These are phyloP conservation scores for Leptinotarsa haldemani DNA, from an alignment of 2,888 invertebrate species.

Conservation along the genomic window DNA sequence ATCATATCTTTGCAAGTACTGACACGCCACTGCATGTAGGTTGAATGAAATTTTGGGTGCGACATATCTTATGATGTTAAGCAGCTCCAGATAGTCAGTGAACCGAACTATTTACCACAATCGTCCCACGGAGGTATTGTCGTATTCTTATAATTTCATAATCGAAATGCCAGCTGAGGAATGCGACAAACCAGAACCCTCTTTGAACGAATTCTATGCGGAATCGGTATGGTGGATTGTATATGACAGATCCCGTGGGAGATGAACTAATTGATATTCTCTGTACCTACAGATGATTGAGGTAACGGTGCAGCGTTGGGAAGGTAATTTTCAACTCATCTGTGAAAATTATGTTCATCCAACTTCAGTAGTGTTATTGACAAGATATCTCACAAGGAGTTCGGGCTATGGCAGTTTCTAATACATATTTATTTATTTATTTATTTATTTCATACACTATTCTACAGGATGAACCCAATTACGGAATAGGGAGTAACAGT, in stretches of 20 bases:
- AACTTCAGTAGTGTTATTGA: background rate
- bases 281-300: background rate
- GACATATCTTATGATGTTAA: slow-evolving; percentile 34
- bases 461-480: too few species aligned
- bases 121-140: slow-evolving; percentile 4
- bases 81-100: slow-evolving; percentile 35
- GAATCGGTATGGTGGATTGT: background rate
- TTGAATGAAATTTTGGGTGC: slow-evolving; percentile 31
- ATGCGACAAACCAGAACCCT: background rate
- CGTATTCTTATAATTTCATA: background rate
- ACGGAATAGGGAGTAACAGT: too few species aligned
- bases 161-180: slow-evolving; percentile 4
- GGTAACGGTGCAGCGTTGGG: background rate
- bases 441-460: too few species aligned
- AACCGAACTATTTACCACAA: slow-evolving; percentile 33
- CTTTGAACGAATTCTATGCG: background rate
- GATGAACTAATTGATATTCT: background rate
- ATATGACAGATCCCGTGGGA: background rate
- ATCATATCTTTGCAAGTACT: background rate
- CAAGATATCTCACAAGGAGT: too few species aligned
- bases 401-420: too few species aligned
- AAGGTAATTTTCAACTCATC: background rate
- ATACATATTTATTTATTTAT: too few species aligned
- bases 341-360: background rate
- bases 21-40: background rate